Evolutionary conservation across 2,888 invertebrate species (phyloP).

Genomic region (Physocephala rufipes): DNA sequence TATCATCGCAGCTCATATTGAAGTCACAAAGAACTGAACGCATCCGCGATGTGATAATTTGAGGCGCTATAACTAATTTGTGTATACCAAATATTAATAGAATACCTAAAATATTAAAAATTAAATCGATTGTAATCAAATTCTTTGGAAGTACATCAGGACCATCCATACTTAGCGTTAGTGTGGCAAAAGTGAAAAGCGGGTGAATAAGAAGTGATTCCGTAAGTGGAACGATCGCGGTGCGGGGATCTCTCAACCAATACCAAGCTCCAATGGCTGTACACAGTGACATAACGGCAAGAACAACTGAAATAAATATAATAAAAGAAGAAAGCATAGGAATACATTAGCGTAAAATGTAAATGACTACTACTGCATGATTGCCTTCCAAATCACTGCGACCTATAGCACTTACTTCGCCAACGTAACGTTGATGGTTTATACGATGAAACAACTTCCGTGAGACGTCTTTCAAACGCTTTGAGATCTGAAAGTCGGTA

Average conservation of each 20-base stretch:
- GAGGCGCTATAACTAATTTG: conserved; percentile 94
- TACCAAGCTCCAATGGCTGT: conserved; percentile 95
- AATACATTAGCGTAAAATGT: neutral
- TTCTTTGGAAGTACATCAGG: neutral
- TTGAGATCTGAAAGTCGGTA: conserved; percentile 80
- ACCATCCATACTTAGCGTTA: conserved; percentile 79
- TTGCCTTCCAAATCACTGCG: neutral
- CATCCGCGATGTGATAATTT: conserved; percentile 92
- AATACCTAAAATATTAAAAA: conserved; percentile 71
- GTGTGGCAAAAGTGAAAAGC: conserved; percentile 89
- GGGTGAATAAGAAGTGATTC: conserved; percentile 95
- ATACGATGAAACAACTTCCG: conserved; percentile 95
- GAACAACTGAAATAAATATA: conserved; percentile 73
- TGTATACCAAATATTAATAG: conserved; percentile 94
- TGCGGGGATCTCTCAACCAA: conserved; percentile 94
- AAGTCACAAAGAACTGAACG: conserved; percentile 91
- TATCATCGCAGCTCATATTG: conserved; percentile 98
- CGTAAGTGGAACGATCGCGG: conserved; percentile 87
- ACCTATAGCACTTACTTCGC: conserved; percentile 78
- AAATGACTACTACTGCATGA: neutral
- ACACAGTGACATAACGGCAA: conserved; percentile 86
- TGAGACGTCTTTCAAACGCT: conserved; percentile 95
- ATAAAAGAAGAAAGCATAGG: neutral
- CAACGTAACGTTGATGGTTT: conserved; percentile 95
- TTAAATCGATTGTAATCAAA: neutral